phyloP scores from a whole-genome alignment of 1,140 invertebrate genomes.

The Drosophila orosa region DNA sequence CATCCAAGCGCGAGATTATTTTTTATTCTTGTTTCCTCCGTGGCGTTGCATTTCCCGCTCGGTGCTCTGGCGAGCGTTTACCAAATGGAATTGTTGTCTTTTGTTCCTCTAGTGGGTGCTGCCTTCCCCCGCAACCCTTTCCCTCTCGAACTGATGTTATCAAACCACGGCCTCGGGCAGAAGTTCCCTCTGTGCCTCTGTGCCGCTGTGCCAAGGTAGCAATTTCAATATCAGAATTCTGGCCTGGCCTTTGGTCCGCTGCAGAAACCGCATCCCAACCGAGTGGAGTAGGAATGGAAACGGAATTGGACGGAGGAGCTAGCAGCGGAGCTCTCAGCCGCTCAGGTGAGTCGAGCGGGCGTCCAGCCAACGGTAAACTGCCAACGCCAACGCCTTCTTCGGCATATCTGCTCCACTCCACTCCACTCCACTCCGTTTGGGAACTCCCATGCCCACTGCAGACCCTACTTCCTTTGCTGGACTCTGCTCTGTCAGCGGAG shows the following conservation, averaged over 20 bases:
- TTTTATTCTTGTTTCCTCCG: conserved; percentile 68
- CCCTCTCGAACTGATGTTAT: conserved; percentile 63
- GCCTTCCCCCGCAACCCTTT: conserved; percentile 5
- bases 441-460: conserved; percentile 29
- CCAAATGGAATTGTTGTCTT: conserved; percentile 81
- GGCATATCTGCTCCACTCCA: conserved; percentile 58
- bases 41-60: conserved; percentile 53
- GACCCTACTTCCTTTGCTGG: conserved; percentile 28
- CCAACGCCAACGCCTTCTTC: conserved; percentile 74
- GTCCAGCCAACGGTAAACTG: conserved; percentile 69
- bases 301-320: conserved; percentile 21
- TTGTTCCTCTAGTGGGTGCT: conserved; percentile 66
- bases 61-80: conserved; percentile 62
- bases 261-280: conserved; percentile 46
- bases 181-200: conserved; percentile 57
- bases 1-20: conserved; percentile 64
- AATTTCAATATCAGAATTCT: conserved; percentile 80
- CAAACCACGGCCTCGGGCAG: conserved; percentile 63
- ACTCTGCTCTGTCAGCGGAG: conserved; percentile 36
- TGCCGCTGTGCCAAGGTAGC: conserved; percentile 66
- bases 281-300: conserved; percentile 13
- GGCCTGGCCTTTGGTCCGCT: conserved; percentile 71
- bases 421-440: conserved; percentile 22
- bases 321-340: conserved; percentile 32
- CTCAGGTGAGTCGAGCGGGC: conserved; percentile 61